A percentile compares a stretch with the other conserved stretches of the same genome.
Evolutionary conservation across 2,888 invertebrate species (phyloP).

Genomic region (Tetranychus piercei): DNA sequence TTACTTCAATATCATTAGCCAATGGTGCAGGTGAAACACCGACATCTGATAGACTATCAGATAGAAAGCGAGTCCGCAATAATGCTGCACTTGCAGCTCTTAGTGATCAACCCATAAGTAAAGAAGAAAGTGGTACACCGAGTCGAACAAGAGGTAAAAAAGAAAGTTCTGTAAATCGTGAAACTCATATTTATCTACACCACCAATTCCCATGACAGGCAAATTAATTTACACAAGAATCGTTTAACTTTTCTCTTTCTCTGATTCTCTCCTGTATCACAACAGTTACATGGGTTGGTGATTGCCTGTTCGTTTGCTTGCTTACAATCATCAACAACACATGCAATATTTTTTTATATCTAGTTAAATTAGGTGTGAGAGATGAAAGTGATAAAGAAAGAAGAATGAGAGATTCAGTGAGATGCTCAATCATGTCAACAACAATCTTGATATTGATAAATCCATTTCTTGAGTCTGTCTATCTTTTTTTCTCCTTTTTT

Average conservation of each 20-base stretch:
- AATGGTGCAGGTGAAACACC: neutral
- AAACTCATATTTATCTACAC: neutral
- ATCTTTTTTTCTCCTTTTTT: neutral
- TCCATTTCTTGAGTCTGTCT: neutral
- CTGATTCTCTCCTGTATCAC: neutral
- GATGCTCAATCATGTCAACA: conserved; percentile 1
- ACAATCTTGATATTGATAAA: neutral
- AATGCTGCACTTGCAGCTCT: neutral
- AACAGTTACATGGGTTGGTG: neutral
- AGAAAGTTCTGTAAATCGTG: neutral
- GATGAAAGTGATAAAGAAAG: conserved; percentile 6
- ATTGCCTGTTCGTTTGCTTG: neutral
- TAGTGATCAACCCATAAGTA: neutral
- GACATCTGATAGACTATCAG: neutral
- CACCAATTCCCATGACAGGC: neutral
- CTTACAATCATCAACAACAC: neutral
- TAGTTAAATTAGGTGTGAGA: neutral
- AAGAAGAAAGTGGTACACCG: neutral
- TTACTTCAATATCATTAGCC: neutral
- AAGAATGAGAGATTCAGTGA: conserved; percentile 1
- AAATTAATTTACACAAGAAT: neutral
- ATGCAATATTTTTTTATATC: neutral
- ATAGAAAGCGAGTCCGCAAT: neutral
- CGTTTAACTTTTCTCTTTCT: neutral
- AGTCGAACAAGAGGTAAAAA: neutral